Percentiles rank a stretch among this genome's conserved stretches.
phyloP scores from a whole-genome alignment of 2,113 vertebrate species.

The Cephalopterus ornatus region DNA sequence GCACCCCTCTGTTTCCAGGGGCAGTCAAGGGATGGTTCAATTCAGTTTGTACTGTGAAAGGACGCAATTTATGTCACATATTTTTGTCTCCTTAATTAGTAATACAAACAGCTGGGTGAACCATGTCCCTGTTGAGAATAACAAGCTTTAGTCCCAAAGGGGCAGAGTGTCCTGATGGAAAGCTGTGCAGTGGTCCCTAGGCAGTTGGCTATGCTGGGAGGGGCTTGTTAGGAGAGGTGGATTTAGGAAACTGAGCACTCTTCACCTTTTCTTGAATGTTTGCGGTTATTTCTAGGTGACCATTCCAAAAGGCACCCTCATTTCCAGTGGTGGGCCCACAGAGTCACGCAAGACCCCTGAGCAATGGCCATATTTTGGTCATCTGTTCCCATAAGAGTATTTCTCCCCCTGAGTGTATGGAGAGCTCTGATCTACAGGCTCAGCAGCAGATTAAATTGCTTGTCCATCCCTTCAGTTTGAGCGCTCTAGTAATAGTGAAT shows the following conservation, averaged over 20 bases:
- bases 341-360: neutral
- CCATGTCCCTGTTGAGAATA: neutral
- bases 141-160: neutral
- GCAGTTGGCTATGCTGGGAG: fast-evolving
- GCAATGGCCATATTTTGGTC: neutral
- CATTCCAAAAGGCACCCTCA: neutral
- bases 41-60: neutral
- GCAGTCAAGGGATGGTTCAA: neutral
- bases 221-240: neutral
- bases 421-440: neutral
- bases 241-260: neutral
- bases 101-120: neutral
- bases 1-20: neutral
- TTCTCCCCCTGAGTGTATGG: neutral
- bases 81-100: neutral
- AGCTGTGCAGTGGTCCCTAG: neutral
- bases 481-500: neutral
- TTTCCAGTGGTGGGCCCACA: neutral
- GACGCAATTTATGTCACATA: neutral
- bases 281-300: neutral
- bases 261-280: neutral
- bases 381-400: neutral
- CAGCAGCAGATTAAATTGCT: neutral
- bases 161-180: neutral
- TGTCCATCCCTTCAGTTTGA: neutral